These are phyloP conservation scores for Gobionotothen gibberifrons DNA, from an alignment of 2,797 vertebrate species.

Conservation along the genomic window DNA sequence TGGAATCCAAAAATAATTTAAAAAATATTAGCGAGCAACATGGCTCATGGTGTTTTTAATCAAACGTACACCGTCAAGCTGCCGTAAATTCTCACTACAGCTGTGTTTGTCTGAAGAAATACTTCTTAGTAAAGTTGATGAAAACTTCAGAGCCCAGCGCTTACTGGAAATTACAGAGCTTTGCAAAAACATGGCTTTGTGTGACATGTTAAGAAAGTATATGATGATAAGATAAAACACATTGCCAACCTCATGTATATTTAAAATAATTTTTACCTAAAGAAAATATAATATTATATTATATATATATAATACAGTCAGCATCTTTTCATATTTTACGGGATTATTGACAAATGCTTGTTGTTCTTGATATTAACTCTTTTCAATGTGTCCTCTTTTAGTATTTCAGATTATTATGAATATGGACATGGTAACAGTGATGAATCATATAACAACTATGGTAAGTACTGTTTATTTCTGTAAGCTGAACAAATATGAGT, in stretches of 20 bases:
- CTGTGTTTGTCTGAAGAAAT: not conserved
- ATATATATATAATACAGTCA: too few species aligned
- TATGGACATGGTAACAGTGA: constrained; percentile 92
- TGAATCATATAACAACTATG: constrained; percentile 95
- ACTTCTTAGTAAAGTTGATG: not conserved
- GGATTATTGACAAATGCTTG: not conserved
- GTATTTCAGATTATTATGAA: constrained; percentile 96
- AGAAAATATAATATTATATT: too few species aligned
- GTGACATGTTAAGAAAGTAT: not conserved
- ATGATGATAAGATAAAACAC: not conserved
- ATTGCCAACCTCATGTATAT: not conserved
- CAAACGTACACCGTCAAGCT: constrained; percentile 17
- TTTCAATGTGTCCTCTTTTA: constrained; percentile 67
- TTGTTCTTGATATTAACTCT: constrained; percentile 13
- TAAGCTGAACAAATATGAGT: constrained; percentile 12
- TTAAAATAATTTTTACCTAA: not conserved
- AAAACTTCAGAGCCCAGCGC: constrained; percentile 10
- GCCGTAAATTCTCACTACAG: constrained; percentile 26
- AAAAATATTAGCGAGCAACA: constrained; percentile 12
- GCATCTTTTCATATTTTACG: not conserved
- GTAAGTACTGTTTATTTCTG: constrained; percentile 82
- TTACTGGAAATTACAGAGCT: constrained; percentile 11
- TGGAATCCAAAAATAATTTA: too few species aligned
- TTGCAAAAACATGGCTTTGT: not conserved
- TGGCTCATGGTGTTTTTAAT: constrained; percentile 18